Base-by-base conservation (phyloP, 2,888 invertebrate species). In the Mythimna loreyi region DNA sequence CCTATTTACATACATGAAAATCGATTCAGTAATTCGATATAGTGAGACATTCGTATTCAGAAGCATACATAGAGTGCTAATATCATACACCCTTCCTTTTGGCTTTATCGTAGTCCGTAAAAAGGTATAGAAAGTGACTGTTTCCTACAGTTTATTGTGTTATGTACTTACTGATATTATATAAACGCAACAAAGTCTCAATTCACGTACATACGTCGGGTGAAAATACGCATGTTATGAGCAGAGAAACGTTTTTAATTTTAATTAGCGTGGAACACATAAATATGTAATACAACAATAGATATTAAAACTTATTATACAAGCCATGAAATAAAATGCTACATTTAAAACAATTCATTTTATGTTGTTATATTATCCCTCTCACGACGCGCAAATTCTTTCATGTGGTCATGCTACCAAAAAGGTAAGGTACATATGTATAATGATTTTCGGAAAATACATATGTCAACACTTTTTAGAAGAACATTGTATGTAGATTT, bases 131-230 rank as follows among this genome's bases (percentile, higher is more conserved):
- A 68, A 60, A 68, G 62, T 63, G 33, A 23, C 7, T n/a, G 13
- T 40, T 45, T 21, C 30, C 19, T 59, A 30, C 23, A 28, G 28
- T 28, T 52, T 33, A 21, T 56, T 50, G 49, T 23, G n/a, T 30
- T n/a, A 25, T 7, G 28, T 19, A n/a, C 9, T 4, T n/a, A 59
- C 1, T 52, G 19, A 19, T 9, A 63, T 52, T 60, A 53, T 43
- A 57, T 69, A 60, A 62, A 67, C 11, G 19, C 36, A 55, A 62
- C 67, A 55, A 67, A 49, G 43, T 66, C 47, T 49, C 23, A 67
- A 36, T 62, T 49, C 43, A 58, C 53, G 49, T 25, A 33, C n/a
- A n/a, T n/a, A 11, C 53, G 13, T 33, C 40, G 40, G 4, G 40
- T 40, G 40, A 40, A 40, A 5, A 40, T 40, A 40, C 40, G 6